phyloP scores from a whole-genome alignment of 2,797 vertebrate genomes.

The Sphenodon punctatus region DNA sequence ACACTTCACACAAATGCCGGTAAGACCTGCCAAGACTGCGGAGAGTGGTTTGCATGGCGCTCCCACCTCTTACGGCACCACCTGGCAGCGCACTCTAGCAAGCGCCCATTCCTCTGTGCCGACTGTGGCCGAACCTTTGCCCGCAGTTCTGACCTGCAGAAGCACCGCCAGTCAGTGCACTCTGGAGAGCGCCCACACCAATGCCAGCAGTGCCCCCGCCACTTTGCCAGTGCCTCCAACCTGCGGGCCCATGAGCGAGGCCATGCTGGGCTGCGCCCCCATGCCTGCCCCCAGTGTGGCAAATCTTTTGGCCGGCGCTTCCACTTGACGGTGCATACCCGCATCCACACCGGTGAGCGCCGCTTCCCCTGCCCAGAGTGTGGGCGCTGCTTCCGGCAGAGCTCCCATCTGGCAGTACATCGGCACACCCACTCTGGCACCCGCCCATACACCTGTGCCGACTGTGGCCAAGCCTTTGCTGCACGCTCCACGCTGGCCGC shows the following conservation, averaged over 20 bases:
- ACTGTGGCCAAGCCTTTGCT: constrained; percentile 43
- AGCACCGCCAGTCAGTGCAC: constrained; percentile 90
- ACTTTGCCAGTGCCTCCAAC: constrained; percentile 89
- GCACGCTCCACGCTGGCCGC: constrained; percentile 61
- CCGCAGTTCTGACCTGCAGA: constrained; percentile 92
- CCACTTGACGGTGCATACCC: too few species aligned
- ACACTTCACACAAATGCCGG: too few species aligned
- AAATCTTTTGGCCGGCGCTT: constrained; percentile 94
- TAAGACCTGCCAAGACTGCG: constrained; percentile 93
- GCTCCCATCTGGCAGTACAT: constrained; percentile 45
- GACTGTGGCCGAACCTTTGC: constrained; percentile 93
- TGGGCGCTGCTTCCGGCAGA: not conserved
- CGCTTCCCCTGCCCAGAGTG: not conserved
- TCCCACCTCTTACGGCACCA: constrained; percentile 93
- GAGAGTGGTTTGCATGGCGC: constrained; percentile 92
- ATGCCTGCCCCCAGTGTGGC: constrained; percentile 86
- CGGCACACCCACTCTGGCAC: constrained; percentile 51
- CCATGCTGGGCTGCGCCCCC: constrained; percentile 91
- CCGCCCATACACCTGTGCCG: not conserved
- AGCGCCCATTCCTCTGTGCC: constrained; percentile 88
- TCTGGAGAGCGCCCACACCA: constrained; percentile 87
- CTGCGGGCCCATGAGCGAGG: constrained; percentile 92
- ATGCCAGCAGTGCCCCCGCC: constrained; percentile 90
- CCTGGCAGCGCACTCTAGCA: constrained; percentile 89
- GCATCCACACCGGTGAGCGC: too few species aligned